Conservation (phyloP, 2,888 invertebrate genomes). For the Campoplex capitator region DNA sequence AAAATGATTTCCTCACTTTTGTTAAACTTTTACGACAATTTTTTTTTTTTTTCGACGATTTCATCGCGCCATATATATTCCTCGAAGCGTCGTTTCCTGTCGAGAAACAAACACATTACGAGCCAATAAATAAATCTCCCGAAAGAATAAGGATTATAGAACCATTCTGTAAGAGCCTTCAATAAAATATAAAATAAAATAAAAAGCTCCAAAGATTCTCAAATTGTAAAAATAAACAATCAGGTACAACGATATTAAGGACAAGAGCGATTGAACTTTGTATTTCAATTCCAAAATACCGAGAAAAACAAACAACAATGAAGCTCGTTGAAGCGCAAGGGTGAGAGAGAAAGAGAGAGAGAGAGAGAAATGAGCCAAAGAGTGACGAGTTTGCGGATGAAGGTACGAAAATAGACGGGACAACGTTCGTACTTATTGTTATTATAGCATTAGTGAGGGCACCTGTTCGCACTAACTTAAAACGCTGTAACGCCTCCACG, state of each 20-base stretch:
- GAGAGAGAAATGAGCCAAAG: conserved; percentile 13
- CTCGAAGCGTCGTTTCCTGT: not conserved
- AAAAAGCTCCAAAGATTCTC: not conserved
- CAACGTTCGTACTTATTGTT: conserved; percentile 67
- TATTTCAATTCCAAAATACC: not conserved
- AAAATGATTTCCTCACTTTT: not conserved
- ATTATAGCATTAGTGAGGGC: conserved; percentile 67
- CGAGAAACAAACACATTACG: not conserved
- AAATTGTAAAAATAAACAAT: not conserved
- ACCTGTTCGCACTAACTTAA: conserved; percentile 73
- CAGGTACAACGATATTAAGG: too few relatives aligned
- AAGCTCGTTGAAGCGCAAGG: conserved; percentile 1
- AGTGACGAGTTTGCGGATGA: conserved; percentile 51
- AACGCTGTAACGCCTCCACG: conserved; percentile 65
- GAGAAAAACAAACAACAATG: conserved; percentile 17
- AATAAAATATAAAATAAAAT: not conserved
- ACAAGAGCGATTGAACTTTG: not conserved
- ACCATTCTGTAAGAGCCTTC: conserved; percentile 29
- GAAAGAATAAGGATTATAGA: conserved; percentile 39
- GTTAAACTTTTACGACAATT: not conserved
- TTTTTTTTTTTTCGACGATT: not conserved
- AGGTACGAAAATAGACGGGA: conserved; percentile 65
- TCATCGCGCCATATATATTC: not conserved
- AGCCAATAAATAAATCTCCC: conserved; percentile 39
- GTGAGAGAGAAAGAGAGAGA: conserved; percentile 9